phyloP scores from a whole-genome alignment of 2,888 invertebrate genomes.

The Eupithecia subfuscata region DNA sequence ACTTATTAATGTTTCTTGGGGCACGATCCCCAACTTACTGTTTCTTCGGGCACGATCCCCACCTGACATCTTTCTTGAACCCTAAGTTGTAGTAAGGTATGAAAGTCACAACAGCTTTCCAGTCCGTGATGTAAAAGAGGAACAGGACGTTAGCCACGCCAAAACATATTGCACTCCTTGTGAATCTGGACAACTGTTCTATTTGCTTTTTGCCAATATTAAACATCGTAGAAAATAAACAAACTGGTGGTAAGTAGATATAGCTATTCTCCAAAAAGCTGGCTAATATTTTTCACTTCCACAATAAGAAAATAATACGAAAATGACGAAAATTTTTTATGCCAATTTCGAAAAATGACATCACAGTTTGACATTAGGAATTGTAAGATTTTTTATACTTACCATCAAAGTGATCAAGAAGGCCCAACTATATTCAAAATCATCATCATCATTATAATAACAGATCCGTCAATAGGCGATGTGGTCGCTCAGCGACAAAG shows the following conservation, averaged over 20 bases:
- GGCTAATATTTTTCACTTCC: not conserved
- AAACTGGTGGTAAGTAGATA: constrained; percentile 10
- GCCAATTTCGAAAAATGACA: not conserved
- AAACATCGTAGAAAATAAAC: constrained; percentile 42
- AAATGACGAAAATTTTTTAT: not conserved
- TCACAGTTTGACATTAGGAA: not conserved
- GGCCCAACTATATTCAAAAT: not conserved
- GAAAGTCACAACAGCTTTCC: constrained; percentile 87
- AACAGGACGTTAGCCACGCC: constrained; percentile 83
- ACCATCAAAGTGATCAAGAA: not conserved
- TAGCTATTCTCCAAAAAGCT: constrained; percentile 3
- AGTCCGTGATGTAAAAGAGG: constrained; percentile 89
- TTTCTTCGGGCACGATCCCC: constrained; percentile 1
- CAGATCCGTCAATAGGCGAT: too few relatives aligned
- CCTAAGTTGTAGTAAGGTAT: constrained; percentile 87
- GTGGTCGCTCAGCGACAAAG: too few relatives aligned
- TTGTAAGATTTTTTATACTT: not conserved
- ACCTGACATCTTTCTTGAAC: constrained; percentile 30
- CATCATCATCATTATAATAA: not conserved
- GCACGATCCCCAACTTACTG: not conserved
- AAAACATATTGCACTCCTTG: constrained; percentile 83
- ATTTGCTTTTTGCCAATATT: constrained; percentile 83
- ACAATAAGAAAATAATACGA: not conserved
- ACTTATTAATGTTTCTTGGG: not conserved
- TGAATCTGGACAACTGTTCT: constrained; percentile 75